Evolutionary conservation across 2,888 invertebrate species (phyloP), one percentile per base, ranked within the genome.

Genomic region (Clanis bilineata): DNA sequence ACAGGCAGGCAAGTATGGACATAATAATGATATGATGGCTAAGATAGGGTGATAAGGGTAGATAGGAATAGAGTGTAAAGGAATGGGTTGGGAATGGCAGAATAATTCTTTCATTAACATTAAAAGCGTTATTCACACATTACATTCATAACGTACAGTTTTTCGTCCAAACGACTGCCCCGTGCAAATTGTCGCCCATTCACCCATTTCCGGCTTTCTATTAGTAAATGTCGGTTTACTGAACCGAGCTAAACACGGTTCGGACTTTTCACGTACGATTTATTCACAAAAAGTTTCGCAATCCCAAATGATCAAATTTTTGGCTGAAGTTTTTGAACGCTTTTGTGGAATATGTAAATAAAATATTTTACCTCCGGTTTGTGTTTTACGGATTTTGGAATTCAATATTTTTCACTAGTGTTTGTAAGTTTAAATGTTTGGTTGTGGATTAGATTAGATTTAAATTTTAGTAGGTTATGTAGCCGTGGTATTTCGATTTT

Each of bases 141-240:
- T 15, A 15, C 15, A 51, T 7, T 15, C 28, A 15, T 32, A 18
- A 18, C 18, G 28, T 10, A 22, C 22, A 10, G 2, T 51, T 51
- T 32, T 28, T 51, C n/a, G 28, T 15, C 5, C 25, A 32, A 28
- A 21, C 25, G 47, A 47, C 3, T 47, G 47, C 9, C 18, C 56
- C 21, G 23, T 56, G 56, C 41, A 28, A 57, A 41, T 43, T 57
- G 43, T 41, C 43, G 43, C 15, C 56, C 25, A 25, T 57, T 57
- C 21, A 38, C 22, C 22, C 56, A 28, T 57, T 57, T 57, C 43
- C 56, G 43, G 56, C 25, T 43, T 57, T 28, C 56, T 57, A 57
- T 43, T 43, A 57, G 43, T 28, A 25, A 43, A 56, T 25, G n/a
- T 28, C 18, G 23, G 56, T 43, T 25, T 43, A 43, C 56, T 28